Percentiles rank a stretch among this genome's conserved stretches.
These are phyloP conservation scores for Rhabdomys dilectus DNA, from an alignment of 2,113 vertebrate species.

Conservation along the genomic window DNA sequence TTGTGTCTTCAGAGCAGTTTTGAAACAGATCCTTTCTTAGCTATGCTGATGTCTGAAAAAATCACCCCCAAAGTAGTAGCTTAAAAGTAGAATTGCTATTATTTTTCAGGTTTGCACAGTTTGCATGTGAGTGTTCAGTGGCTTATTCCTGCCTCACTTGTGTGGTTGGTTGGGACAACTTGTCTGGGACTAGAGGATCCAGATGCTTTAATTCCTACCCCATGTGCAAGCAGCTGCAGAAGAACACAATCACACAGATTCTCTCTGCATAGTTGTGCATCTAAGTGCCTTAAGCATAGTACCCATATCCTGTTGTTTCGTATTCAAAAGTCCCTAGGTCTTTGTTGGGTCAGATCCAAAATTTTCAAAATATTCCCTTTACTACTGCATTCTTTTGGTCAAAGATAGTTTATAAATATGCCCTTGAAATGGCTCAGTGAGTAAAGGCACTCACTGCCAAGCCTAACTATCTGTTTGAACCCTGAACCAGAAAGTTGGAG, in stretches of 20 bases:
- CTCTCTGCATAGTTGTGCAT: not conserved
- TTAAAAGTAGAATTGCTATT: not conserved
- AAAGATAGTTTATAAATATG: not conserved
- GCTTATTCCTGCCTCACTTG: not conserved
- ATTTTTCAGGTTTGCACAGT: not conserved
- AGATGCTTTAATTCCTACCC: not conserved
- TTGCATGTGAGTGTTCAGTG: not conserved
- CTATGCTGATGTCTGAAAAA: conserved; percentile 23
- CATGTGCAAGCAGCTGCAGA: not conserved
- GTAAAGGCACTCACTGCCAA: not conserved
- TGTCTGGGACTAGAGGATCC: not conserved
- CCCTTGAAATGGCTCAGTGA: not conserved
- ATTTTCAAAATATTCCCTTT: not conserved
- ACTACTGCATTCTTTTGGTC: not conserved
- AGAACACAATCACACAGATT: not conserved
- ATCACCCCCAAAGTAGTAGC: not conserved
- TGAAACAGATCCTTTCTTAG: conserved; percentile 26
- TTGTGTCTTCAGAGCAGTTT: not conserved
- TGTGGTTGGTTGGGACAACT: not conserved
- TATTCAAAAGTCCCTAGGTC: not conserved
- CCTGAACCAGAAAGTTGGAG: not conserved
- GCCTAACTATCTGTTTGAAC: not conserved
- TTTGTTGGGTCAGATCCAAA: not conserved
- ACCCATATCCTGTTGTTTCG: not conserved
- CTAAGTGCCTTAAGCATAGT: conserved; percentile 3